Percentiles rank a stretch among this genome's conserved stretches.
Evolutionary conservation across 2,888 invertebrate species (phyloP).

Genomic region (Dolichopus griseipennis): DNA sequence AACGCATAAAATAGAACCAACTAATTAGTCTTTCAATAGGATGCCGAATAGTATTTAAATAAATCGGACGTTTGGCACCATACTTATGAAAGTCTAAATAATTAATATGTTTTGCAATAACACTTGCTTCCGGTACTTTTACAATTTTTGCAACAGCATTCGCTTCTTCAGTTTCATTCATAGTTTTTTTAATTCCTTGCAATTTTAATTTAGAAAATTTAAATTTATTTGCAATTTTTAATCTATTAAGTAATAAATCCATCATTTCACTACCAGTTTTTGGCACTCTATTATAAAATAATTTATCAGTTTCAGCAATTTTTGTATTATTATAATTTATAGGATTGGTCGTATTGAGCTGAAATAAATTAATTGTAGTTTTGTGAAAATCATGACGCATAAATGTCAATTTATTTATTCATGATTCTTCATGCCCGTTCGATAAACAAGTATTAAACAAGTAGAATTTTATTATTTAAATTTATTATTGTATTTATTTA

Average conservation of each 20-base stretch:
- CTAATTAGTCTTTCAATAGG: slow-evolving; percentile 84
- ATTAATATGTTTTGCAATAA: slow-evolving; percentile 35
- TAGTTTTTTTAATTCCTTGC: not conserved
- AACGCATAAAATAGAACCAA: slow-evolving; percentile 84
- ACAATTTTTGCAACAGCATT: slow-evolving; percentile 47
- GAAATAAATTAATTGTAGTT: too few species aligned
- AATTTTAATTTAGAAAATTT: slow-evolving; percentile 20
- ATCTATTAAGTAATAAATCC: slow-evolving; percentile 65
- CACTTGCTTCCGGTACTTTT: slow-evolving; percentile 46
- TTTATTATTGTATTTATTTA: too few species aligned
- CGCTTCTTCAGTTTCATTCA: slow-evolving; percentile 27
- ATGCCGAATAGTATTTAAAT: slow-evolving; percentile 82
- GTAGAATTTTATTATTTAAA: too few species aligned
- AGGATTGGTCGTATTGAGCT: too few species aligned
- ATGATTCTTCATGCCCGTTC: too few species aligned
- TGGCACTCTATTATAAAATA: slow-evolving; percentile 46
- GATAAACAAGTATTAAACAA: too few species aligned
- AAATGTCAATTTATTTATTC: too few species aligned
- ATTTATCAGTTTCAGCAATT: slow-evolving; percentile 56
- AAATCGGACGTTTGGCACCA: slow-evolving; percentile 70
- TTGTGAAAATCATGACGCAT: too few species aligned
- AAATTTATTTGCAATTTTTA: slow-evolving; percentile 52
- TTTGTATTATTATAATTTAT: slow-evolving; percentile 64
- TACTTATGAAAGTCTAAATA: slow-evolving; percentile 43
- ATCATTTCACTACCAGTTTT: slow-evolving; percentile 72